Conservation (phyloP, 2,797 vertebrate genomes). For the Peromyscus melanophrys region DNA sequence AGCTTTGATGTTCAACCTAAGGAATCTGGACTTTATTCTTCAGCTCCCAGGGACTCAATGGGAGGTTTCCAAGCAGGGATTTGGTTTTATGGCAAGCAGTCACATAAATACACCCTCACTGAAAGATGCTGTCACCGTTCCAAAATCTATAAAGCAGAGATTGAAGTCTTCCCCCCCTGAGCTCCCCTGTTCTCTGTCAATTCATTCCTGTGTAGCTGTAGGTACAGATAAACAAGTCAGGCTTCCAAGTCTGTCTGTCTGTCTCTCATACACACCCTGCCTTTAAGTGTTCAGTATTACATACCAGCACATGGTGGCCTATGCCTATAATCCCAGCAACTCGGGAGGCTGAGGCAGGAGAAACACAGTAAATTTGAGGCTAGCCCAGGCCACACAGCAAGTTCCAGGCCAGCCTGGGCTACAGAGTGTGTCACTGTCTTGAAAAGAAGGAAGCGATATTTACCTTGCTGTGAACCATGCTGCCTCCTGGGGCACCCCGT, state of each 20-base stretch:
- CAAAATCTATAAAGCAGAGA: neutral
- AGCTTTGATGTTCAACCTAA: neutral
- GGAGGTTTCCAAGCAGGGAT: neutral
- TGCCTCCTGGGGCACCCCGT: neutral
- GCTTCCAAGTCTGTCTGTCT: neutral
- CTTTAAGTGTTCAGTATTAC: neutral
- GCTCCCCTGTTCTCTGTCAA: neutral
- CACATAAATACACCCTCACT: neutral
- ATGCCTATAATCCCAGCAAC: neutral
- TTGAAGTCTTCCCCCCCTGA: neutral
- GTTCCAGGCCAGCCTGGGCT: neutral
- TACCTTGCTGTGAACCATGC: neutral
- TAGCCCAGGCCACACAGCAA: neutral
- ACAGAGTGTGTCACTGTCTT: neutral
- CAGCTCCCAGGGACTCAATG: neutral
- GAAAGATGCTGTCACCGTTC: neutral
- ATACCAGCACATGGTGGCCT: too few species aligned
- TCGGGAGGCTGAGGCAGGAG: neutral
- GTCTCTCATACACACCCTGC: neutral
- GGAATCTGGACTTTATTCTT: constrained; percentile 2
- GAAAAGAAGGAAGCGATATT: neutral
- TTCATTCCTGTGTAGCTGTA: accelerated
- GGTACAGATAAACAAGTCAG: neutral
- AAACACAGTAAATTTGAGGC: neutral
- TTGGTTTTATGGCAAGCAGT: constrained; percentile 22